A percentile compares a stretch with the other conserved stretches of the same genome.
Evolutionary conservation across 2,888 invertebrate genomes (phyloP).

Genomic region (Pemphredon lugubris): DNA sequence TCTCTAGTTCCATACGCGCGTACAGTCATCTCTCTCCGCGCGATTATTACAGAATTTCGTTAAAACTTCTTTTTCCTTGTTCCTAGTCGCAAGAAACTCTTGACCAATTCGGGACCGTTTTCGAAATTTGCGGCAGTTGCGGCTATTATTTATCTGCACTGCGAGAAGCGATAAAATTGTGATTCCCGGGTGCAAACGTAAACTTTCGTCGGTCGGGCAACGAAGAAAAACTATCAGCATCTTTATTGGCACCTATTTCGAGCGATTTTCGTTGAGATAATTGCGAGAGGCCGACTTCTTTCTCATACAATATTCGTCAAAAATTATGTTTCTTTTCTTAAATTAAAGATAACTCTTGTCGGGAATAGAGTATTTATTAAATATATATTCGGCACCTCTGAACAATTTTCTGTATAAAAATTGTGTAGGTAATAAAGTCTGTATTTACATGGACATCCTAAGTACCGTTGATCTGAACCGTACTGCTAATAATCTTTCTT

Average conservation of each 20-base stretch:
- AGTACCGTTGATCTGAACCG: conserved; percentile 17
- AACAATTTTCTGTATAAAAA: conserved; percentile 44
- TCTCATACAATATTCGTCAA: background rate
- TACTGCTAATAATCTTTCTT: conserved; percentile 48
- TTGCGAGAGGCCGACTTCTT: background rate
- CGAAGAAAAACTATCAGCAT: conserved; percentile 52
- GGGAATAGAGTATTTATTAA: conserved; percentile 20
- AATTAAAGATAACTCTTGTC: conserved; percentile 29
- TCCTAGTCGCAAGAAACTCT: background rate
- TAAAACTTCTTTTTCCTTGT: background rate
- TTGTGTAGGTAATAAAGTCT: conserved; percentile 16
- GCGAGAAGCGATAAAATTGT: background rate
- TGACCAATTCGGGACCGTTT: background rate
- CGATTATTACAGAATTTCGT: conserved; percentile 24
- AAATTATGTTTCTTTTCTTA: conserved; percentile 6
- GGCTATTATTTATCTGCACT: background rate
- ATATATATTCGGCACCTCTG: conserved; percentile 23
- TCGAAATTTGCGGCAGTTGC: conserved; percentile 4
- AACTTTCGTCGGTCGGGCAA: no score
- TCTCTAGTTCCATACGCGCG: conserved; percentile 11
- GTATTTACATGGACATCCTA: conserved; percentile 36
- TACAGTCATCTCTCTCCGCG: conserved; percentile 25
- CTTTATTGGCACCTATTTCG: conserved; percentile 26
- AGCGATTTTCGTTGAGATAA: conserved; percentile 27
- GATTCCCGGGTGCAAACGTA: no score